A percentile compares a stretch with the other conserved stretches of the same genome.
Evolutionary conservation across 2,113 vertebrate genomes (phyloP).

Genomic region (Pristiophorus japonicus): DNA sequence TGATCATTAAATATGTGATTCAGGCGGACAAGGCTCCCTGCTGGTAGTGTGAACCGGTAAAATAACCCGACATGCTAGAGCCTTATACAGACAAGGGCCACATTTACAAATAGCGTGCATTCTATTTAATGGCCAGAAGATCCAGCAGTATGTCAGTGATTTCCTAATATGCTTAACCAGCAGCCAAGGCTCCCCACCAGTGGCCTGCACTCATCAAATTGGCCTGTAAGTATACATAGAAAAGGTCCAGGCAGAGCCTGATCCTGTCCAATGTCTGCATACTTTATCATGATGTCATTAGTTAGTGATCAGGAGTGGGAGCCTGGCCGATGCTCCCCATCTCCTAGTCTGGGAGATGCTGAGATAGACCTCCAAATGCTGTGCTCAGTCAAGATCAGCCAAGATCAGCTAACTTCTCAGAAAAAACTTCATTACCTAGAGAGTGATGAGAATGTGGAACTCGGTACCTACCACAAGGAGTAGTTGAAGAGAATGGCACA

Average conservation of each 20-base stretch:
- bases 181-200: background rate
- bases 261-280: background rate
- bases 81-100: too few relatives aligned
- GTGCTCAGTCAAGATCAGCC: too few relatives aligned
- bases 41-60: too few relatives aligned
- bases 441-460: background rate
- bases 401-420: background rate
- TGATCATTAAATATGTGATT: too few relatives aligned
- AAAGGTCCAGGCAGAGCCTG: background rate
- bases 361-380: too few relatives aligned
- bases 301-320: background rate
- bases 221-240: too few relatives aligned
- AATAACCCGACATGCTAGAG: too few relatives aligned
- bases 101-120: too few relatives aligned
- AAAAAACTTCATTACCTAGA: background rate
- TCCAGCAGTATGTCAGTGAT: background rate
- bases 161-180: background rate
- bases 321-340: background rate
- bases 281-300: background rate
- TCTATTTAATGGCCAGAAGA: background rate
- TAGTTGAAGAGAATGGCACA: too few relatives aligned
- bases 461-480: background rate
- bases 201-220: background rate
- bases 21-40: too few relatives aligned
- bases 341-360: background rate